Base-by-base conservation (phyloP, 2,888 invertebrate genomes). In the Eupithecia pulchellata region DNA sequence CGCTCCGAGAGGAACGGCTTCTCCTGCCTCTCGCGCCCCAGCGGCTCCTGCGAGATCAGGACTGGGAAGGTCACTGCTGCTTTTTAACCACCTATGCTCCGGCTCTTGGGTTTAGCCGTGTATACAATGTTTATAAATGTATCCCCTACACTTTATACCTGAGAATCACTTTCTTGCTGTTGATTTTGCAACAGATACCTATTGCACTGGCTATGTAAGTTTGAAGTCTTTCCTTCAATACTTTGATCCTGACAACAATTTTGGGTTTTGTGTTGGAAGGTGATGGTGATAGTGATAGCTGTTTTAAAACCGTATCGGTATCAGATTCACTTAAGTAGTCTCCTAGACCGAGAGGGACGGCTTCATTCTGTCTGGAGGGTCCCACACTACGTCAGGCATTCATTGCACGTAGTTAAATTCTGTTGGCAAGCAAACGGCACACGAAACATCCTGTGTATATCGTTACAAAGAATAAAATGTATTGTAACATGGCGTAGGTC, bases 21-120 rank as follows among this genome's bases (percentile, higher is more conserved):
- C 83, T 93, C 94, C 32, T 94, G 94, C 64, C 84, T 94, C 0
- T 93, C 93, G 0, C 79, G 93, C 30, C 89, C 92, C 61, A 90
- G 91, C 20, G 93, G 93, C 17, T 89, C 88, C 75, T 94, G 94
- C 71, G 92, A 93, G 72, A 90, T 94, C 29, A 86, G 85, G 68
- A 91, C 90, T 2, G 94, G 93, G 2, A 94, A 92, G 80, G 58
- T 60, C 30, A 60, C 30, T 2, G 1, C 32, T 32, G 11, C 9
- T 60, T 9, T 32, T 30, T n/a, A 2, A 27, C 1, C 57, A 29
- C 17, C 11, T 27, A 25, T 17, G 17, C 42, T 30, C 30, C 30
- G 30, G 30, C 4, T 8, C 8, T n/a, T n/a, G n/a, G n/a, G n/a
- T n/a, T n/a, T n/a, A n/a, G n/a, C n/a, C n/a, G n/a, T n/a, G n/a